Conservation (phyloP, 1,140 invertebrate genomes). For the Megathymus violae region DNA sequence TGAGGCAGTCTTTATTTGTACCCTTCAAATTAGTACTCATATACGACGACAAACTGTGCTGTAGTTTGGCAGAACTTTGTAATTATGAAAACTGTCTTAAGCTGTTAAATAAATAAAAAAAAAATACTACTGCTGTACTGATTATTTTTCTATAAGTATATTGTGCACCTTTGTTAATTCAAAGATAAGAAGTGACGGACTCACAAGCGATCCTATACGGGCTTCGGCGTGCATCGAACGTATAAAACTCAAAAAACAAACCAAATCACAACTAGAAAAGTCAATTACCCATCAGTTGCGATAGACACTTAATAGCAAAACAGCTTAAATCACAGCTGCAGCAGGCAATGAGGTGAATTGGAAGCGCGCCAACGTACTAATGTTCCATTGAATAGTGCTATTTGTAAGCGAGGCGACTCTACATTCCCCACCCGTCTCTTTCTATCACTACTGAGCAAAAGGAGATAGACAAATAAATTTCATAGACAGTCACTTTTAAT, state of each 20-base stretch:
- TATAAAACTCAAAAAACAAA: constrained; percentile 14
- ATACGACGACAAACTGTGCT: too few relatives aligned
- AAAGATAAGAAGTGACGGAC: too few relatives aligned
- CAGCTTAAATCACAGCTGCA: constrained; percentile 38
- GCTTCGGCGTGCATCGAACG: too few relatives aligned
- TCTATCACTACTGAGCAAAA: not conserved
- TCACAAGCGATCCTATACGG: too few relatives aligned
- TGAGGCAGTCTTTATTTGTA: too few relatives aligned
- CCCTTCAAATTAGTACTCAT: too few relatives aligned
- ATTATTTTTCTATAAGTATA: too few relatives aligned
- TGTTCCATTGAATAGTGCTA: constrained; percentile 83
- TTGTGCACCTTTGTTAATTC: too few relatives aligned
- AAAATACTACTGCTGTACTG: too few relatives aligned
- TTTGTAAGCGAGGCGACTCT: constrained; percentile 48
- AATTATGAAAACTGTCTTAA: too few relatives aligned
- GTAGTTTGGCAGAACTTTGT: too few relatives aligned
- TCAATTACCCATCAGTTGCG: constrained; percentile 11
- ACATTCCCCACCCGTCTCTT: not conserved
- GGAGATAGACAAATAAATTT: not conserved
- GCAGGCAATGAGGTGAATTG: constrained; percentile 46
- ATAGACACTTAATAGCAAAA: constrained; percentile 3
- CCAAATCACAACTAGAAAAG: not conserved
- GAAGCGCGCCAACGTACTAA: constrained; percentile 76
- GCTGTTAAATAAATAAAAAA: too few relatives aligned
- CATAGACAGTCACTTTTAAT: not conserved